These are phyloP conservation scores for Megalurothrips usitatus DNA, from an alignment of 2,888 invertebrate species.

Conservation along the genomic window DNA sequence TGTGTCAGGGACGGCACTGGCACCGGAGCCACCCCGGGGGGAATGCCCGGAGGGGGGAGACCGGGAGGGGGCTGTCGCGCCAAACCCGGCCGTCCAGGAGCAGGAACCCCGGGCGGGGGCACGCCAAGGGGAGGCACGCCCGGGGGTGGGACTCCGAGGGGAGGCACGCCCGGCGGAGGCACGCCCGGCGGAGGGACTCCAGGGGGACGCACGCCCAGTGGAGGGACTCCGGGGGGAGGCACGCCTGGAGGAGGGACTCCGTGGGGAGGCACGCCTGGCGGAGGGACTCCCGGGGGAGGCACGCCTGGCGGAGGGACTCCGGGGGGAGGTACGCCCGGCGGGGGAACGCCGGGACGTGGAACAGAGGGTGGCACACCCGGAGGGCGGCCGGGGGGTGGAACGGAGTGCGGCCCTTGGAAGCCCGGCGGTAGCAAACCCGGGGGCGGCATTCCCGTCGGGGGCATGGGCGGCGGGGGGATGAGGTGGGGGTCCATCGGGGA, in stretches of 20 bases:
- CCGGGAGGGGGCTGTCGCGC: conserved; percentile 39
- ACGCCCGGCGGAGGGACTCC: conserved; percentile 41
- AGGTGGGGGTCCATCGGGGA: conserved; percentile 53
- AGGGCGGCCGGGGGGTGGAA: conserved; percentile 42
- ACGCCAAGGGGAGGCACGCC: conserved; percentile 42
- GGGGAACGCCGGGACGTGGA: conserved; percentile 39
- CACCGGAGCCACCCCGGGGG: background rate
- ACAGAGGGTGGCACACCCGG: conserved; percentile 33
- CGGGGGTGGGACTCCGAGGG: conserved; percentile 55
- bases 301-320: conserved; percentile 43
- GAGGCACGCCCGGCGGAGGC: conserved; percentile 43
- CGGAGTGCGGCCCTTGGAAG: conserved; percentile 42
- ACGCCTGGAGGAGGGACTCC: conserved; percentile 41
- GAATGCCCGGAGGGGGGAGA: background rate
- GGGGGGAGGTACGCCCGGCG: conserved; percentile 34
- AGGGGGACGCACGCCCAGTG: conserved; percentile 55
- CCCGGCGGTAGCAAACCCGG: conserved; percentile 39
- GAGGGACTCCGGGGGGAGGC: conserved; percentile 41
- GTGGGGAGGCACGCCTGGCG: conserved; percentile 40
- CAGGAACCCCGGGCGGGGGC: conserved; percentile 39
- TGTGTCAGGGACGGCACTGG: conserved; percentile 45
- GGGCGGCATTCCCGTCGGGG: conserved; percentile 36
- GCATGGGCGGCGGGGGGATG: conserved; percentile 47
- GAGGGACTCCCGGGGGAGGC: conserved; percentile 43
- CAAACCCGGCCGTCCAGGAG: background rate